Evolutionary conservation across 2,888 invertebrate genomes (phyloP).

Genomic region (Chrysotoxum bicinctum): DNA sequence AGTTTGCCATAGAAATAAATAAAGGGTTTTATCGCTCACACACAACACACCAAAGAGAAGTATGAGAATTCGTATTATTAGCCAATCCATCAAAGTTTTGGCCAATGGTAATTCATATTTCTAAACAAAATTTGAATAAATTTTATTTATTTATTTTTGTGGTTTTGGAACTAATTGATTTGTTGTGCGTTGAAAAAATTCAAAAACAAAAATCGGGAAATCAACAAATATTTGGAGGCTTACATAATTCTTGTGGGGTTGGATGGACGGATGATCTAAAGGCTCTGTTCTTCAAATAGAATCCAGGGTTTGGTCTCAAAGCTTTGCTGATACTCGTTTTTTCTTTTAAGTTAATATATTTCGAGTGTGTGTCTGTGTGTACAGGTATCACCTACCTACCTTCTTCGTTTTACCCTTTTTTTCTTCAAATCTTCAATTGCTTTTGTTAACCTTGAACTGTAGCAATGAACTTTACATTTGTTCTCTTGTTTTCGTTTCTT

Average conservation of each 20-base stretch:
- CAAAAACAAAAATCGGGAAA: background rate
- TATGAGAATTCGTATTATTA: background rate
- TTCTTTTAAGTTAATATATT: background rate
- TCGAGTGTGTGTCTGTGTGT: constrained; percentile 4
- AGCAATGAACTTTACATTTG: constrained; percentile 52
- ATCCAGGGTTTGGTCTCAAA: background rate
- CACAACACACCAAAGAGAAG: background rate
- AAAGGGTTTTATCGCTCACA: constrained; percentile 16
- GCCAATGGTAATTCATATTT: background rate
- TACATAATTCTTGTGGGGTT: constrained; percentile 17
- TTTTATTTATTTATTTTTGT: background rate
- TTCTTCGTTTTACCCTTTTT: constrained; percentile 38
- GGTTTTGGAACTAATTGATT: constrained; percentile 6
- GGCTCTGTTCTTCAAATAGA: background rate
- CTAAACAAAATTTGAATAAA: constrained; percentile 18
- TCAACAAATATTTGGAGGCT: constrained; percentile 10
- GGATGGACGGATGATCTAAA: background rate
- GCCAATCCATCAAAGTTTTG: constrained; percentile 47
- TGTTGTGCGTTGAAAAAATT: constrained; percentile 3
- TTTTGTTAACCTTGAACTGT: constrained; percentile 58
- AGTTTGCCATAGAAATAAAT: constrained; percentile 15
- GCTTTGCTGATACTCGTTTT: background rate
- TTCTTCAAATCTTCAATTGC: constrained; percentile 40
- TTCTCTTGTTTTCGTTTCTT: background rate
- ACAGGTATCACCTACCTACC: constrained; percentile 35